Percentiles rank a stretch among this genome's conserved stretches.
Evolutionary conservation across 1,140 invertebrate species (phyloP).

Genomic region (Apis dorsata): DNA sequence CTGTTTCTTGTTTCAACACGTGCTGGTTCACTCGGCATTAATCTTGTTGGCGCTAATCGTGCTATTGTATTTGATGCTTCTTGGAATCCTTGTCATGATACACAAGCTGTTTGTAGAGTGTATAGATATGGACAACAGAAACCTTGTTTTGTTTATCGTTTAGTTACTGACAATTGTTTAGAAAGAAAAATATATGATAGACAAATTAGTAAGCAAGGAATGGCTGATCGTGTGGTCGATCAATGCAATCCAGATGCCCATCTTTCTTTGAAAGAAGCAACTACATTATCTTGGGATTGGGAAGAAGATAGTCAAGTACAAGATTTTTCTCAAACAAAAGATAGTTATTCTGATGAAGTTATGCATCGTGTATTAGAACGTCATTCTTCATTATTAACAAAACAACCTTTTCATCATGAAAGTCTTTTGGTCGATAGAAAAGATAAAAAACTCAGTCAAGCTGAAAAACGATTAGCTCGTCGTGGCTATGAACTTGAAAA

Average conservation of each 20-base stretch:
- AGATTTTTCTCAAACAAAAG: slow-evolving; percentile 85
- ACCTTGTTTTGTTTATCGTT: slow-evolving; percentile 96
- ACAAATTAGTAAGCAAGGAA: slow-evolving; percentile 98
- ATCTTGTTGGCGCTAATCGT: slow-evolving; percentile 97
- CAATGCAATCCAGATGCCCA: slow-evolving; percentile 98
- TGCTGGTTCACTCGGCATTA: slow-evolving; percentile 98
- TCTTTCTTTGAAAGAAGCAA: slow-evolving; percentile 96
- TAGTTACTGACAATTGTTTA: slow-evolving; percentile 97
- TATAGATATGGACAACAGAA: slow-evolving; percentile 98
- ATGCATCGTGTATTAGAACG: slow-evolving; percentile 87
- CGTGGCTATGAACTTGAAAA: slow-evolving; percentile 97
- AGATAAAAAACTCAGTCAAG: slow-evolving; percentile 96
- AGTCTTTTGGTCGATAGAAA: slow-evolving; percentile 96
- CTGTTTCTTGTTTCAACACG: slow-evolving; percentile 98
- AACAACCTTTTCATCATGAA: slow-evolving; percentile 98
- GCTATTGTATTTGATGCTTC: slow-evolving; percentile 99
- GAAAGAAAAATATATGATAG: slow-evolving; percentile 99
- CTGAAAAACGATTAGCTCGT: slow-evolving; percentile 96
- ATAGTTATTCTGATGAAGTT: slow-evolving; percentile 90
- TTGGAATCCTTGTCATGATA: slow-evolving; percentile 99
- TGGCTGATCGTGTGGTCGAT: slow-evolving; percentile 98
- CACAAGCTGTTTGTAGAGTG: slow-evolving; percentile 98
- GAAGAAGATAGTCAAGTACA: slow-evolving; percentile 89
- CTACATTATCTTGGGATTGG: slow-evolving; percentile 95
- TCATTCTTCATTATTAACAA: slow-evolving; percentile 87